phyloP scores from a whole-genome alignment of 2,113 vertebrate genomes.

The Poeciliopsis retropinna region DNA sequence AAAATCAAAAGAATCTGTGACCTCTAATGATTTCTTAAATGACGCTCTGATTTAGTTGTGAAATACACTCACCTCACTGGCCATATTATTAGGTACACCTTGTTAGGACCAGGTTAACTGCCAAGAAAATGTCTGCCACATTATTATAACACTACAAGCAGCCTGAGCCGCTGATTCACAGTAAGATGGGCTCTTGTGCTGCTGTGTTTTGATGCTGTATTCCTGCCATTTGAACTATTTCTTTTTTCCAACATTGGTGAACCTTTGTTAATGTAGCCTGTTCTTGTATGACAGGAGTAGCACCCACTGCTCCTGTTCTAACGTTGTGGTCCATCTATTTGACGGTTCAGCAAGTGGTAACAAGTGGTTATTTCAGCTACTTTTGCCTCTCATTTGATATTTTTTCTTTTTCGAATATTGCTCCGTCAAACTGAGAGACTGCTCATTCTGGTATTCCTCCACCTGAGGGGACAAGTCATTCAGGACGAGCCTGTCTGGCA shows the following conservation, averaged over 20 bases:
- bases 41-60: too few relatives aligned
- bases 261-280: too few relatives aligned
- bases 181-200: not conserved
- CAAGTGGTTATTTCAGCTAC: not conserved
- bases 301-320: not conserved
- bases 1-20: too few relatives aligned
- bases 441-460: not conserved
- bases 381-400: not conserved
- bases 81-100: too few relatives aligned
- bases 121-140: not conserved
- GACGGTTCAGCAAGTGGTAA: not conserved
- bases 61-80: too few relatives aligned
- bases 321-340: not conserved
- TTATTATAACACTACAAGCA: not conserved
- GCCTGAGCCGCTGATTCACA: not conserved
- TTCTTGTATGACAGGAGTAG: not conserved
- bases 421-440: not conserved
- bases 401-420: too few relatives aligned
- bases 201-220: not conserved
- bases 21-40: too few relatives aligned
- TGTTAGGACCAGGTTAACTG: not conserved
- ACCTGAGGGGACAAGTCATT: not conserved
- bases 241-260: too few relatives aligned
- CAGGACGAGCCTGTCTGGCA: not conserved
- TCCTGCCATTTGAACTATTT: too few relatives aligned